A percentile compares a stretch with the other conserved stretches of the same genome.
phyloP scores from a whole-genome alignment of 2,888 invertebrate genomes.

The Eristalinus aeneus region DNA sequence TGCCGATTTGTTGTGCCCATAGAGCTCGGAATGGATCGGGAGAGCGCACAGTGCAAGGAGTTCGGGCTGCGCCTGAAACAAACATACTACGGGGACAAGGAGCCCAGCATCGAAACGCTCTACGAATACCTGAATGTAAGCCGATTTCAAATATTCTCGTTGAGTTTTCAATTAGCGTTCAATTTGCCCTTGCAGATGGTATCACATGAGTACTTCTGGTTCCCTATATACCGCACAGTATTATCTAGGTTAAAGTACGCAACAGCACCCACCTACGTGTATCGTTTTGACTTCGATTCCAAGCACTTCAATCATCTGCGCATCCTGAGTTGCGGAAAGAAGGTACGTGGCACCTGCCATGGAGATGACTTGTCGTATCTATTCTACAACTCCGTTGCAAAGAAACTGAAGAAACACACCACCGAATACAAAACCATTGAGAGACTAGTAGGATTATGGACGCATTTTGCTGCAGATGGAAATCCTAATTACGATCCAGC shows the following conservation, averaged over 20 bases:
- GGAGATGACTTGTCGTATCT: slow-evolving; percentile 80
- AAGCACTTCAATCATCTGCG: slow-evolving; percentile 79
- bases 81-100: slow-evolving; percentile 77
- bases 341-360: slow-evolving; percentile 79
- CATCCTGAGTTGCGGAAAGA: slow-evolving; percentile 78
- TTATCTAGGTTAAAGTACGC: slow-evolving; percentile 77
- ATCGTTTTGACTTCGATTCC: slow-evolving; percentile 80
- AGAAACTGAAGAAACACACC: slow-evolving; percentile 76
- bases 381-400: slow-evolving; percentile 78
- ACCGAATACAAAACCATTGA: slow-evolving; percentile 79
- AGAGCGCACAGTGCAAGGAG: slow-evolving; percentile 76
- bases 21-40: slow-evolving; percentile 77
- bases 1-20: slow-evolving; percentile 78
- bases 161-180: not conserved
- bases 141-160: not conserved
- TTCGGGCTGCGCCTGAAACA: slow-evolving; percentile 77
- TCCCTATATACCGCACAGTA: slow-evolving; percentile 79
- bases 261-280: slow-evolving; percentile 78
- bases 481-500: slow-evolving; percentile 78
- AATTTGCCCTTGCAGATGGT: slow-evolving; percentile 75
- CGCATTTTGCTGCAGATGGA: slow-evolving; percentile 77
- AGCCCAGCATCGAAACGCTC: slow-evolving; percentile 78
- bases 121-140: slow-evolving; percentile 78
- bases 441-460: slow-evolving; percentile 78
- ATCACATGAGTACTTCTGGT: slow-evolving; percentile 80